Evolutionary conservation across 2,888 invertebrate species (phyloP), one percentile per base, ranked within the genome.

Genomic region (Idaea dimidiata): DNA sequence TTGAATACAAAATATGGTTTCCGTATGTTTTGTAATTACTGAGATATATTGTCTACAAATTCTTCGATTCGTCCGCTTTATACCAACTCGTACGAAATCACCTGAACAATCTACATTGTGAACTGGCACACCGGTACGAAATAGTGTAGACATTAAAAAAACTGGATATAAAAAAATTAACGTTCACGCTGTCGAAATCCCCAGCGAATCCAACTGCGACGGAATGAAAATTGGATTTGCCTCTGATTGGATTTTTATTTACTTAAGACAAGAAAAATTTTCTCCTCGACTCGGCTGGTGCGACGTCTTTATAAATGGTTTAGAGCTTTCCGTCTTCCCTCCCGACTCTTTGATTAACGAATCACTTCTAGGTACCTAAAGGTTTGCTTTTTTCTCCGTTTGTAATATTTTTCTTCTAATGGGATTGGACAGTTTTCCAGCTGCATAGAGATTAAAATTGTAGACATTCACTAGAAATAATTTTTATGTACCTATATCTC

Each of bases 181-280:
- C 79, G 72, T 80, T 79, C 84, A 77, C 79, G 72, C 70, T 65
- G 68, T 71, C 68, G 79, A 81, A 86, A 81, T 88, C 89, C 89
- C 87, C 79, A 74, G 86, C 79, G 90, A 84, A 84, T 88, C 89
- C 83, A 69, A 75, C 83, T 75, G 81, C 86, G 88, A 81, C 87
- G 85, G 84, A 88, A 91, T 91, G 90, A 91, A 92, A 92, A 91
- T 92, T 91, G 91, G 87, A 91, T 92, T 91, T 89, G 84, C 83
- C 78, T 81, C 88, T 91, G 91, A 92, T 92, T 92, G 91, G 91
- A 91, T 90, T 91, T 91, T 91, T 92, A 92, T 92, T 92, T 91
- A 91, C 91, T 91, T 91, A 92, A 91, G 91, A 91, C 91, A 91
- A 92, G 91, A 91, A 91, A 89, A 91, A 89, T 89, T 89, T 83